Conservation (phyloP, 2,888 invertebrate species). For the Eilema depressum region DNA sequence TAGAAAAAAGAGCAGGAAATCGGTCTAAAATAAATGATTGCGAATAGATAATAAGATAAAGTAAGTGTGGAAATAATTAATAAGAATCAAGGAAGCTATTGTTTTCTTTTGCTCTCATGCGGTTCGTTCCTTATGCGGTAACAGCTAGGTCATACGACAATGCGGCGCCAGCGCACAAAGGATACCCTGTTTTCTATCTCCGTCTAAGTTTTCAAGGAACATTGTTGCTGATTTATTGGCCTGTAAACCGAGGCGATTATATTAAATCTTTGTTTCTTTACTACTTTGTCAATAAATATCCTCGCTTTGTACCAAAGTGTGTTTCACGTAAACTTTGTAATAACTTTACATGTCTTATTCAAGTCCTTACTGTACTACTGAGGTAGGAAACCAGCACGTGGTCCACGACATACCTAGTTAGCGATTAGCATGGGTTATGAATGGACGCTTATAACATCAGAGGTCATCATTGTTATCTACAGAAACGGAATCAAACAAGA, state of each 20-base stretch:
- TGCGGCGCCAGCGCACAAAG: constrained; percentile 51
- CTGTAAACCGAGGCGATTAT: constrained; percentile 41
- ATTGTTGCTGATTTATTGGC: constrained; percentile 57
- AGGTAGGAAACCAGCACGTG: background rate
- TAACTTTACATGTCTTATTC: background rate
- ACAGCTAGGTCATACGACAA: constrained; percentile 49
- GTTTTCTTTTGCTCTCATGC: constrained; percentile 11
- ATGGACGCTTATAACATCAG: no score
- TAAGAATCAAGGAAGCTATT: constrained; percentile 22
- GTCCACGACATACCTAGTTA: background rate
- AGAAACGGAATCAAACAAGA: no score
- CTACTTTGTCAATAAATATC: constrained; percentile 35
- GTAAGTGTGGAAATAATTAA: background rate
- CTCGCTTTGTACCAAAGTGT: constrained; percentile 8
- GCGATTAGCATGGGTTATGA: no score
- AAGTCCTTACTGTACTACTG: background rate
- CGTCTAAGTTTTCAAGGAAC: constrained; percentile 54
- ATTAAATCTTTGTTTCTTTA: constrained; percentile 47
- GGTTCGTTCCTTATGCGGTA: constrained; percentile 37
- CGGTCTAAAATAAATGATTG: background rate
- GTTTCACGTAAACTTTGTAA: background rate
- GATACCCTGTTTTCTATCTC: constrained; percentile 51
- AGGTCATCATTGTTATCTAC: no score
- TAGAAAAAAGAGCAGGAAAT: no score
- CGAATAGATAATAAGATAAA: background rate